phyloP scores from a whole-genome alignment of 2,797 vertebrate genomes.

The Heterohyrax brucei region DNA sequence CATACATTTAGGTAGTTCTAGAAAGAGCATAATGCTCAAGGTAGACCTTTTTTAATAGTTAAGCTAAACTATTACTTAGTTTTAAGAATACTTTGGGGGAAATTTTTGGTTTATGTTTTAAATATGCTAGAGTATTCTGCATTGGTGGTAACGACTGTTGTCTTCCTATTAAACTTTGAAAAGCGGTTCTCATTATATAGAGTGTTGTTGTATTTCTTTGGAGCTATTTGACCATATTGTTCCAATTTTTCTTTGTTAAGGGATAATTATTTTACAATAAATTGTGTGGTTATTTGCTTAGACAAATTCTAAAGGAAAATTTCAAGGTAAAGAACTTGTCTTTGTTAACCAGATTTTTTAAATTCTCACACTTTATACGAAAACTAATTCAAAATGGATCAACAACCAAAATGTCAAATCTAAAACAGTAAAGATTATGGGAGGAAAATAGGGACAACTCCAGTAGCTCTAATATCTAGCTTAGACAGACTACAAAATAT shows the following conservation, averaged over 20 bases:
- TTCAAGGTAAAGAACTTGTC: not conserved
- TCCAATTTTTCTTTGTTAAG: not conserved
- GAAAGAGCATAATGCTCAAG: too few relatives aligned
- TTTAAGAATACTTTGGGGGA: too few relatives aligned
- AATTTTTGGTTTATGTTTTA: too few relatives aligned
- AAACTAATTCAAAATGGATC: too few relatives aligned
- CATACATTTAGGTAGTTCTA: too few relatives aligned
- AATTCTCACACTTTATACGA: not conserved
- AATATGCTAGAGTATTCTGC: not conserved
- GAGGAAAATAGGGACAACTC: too few relatives aligned
- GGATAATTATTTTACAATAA: not conserved
- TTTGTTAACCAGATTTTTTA: slow-evolving; percentile 14
- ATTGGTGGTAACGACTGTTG: not conserved
- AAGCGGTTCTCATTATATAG: not conserved
- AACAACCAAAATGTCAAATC: too few relatives aligned
- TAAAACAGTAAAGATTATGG: too few relatives aligned
- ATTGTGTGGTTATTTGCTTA: not conserved
- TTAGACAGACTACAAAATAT: too few relatives aligned
- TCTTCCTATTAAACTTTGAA: not conserved
- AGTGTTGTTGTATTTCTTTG: not conserved
- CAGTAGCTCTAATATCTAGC: too few relatives aligned
- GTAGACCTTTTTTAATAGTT: too few relatives aligned
- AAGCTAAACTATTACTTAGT: too few relatives aligned
- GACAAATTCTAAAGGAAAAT: slow-evolving; percentile 28
- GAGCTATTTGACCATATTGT: not conserved